Base-by-base conservation (phyloP, 2,888 invertebrate species). In the Netelia inedita region DNA sequence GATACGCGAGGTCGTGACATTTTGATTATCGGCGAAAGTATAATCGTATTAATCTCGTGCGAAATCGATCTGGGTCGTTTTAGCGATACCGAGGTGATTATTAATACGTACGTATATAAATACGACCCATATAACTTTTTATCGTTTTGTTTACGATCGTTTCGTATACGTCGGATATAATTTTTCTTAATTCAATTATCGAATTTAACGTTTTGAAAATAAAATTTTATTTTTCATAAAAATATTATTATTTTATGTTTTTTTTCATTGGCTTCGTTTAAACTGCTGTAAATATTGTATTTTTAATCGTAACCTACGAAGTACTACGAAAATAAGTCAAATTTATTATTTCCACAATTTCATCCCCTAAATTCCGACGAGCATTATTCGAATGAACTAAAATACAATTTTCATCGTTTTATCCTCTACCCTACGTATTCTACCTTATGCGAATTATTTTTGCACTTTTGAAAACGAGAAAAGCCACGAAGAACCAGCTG, bases 51-150 rank as follows among this genome's bases (percentile, higher is more conserved):
- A 46, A 71, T 63, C 50, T 5, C 10, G 41, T 59, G 79, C n/a
- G 55, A 59, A 63, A 10, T 65, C 19, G 79, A 83, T 79, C 71
- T 71, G 59, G 79, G 83, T 75, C 83, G 75, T 72, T 57, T 83
- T 79, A 75, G 79, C 79, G 59, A 55, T 28, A 28, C 23, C 28
- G 23, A 71, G 35, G 79, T 72, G 75, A 72, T 83, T 83, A 79
- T 82, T 65, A 65, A 71, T 82, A 71, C 46, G 1, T 6, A 2
- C 11, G 41, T 9, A 28, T 16, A 55, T 41, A 46, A 19, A 68
- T 28, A 59, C 19, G 21, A 43, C n/a, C 23, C 43, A 23, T n/a
- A 46, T 23, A 3, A 41, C 5, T 41, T 72, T 16, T 41, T 43
- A 9, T 63, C n/a, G n/a, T 35, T n/a, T 35, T 5, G 63, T 28